phyloP scores from a whole-genome alignment of 2,797 vertebrate genomes.

The Diplodus puntazzo region DNA sequence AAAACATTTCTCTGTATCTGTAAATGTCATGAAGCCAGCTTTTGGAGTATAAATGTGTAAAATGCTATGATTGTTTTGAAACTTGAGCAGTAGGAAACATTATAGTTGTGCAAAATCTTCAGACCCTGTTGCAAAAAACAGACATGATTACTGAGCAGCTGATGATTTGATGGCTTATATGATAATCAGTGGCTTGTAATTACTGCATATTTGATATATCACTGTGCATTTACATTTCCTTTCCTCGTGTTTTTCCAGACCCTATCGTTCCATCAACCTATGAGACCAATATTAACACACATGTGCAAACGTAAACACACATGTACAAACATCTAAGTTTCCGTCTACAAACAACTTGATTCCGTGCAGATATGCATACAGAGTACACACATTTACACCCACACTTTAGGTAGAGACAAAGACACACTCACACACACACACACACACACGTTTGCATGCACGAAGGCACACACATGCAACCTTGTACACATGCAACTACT shows the following conservation, averaged over 20 bases:
- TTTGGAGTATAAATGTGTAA: constrained; percentile 66
- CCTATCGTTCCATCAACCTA: constrained; percentile 55
- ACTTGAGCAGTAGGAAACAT: constrained; percentile 73
- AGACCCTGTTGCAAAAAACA: constrained; percentile 78
- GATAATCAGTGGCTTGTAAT: constrained; percentile 75
- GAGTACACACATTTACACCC: constrained; percentile 61
- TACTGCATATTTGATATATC: constrained; percentile 76
- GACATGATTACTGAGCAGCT: constrained; percentile 77
- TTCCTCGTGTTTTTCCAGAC: constrained; percentile 53
- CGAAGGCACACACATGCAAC: constrained; percentile 56
- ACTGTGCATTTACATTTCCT: constrained; percentile 70
- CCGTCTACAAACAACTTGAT: constrained; percentile 56
- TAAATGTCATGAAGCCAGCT: constrained; percentile 56
- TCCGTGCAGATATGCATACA: constrained; percentile 72
- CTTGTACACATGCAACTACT: constrained; percentile 63
- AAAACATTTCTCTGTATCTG: constrained; percentile 20
- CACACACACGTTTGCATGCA: constrained; percentile 30
- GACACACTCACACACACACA: constrained; percentile 6
- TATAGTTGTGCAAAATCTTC: constrained; percentile 78
- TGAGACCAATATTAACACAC: constrained; percentile 67
- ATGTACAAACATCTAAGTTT: constrained; percentile 67
- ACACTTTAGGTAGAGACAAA: constrained; percentile 48
- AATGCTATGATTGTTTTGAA: constrained; percentile 66
- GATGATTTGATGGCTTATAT: constrained; percentile 76
- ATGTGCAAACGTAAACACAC: constrained; percentile 69